phyloP scores from a whole-genome alignment of 2,797 vertebrate species.

The Scomberomorus guttatus region DNA sequence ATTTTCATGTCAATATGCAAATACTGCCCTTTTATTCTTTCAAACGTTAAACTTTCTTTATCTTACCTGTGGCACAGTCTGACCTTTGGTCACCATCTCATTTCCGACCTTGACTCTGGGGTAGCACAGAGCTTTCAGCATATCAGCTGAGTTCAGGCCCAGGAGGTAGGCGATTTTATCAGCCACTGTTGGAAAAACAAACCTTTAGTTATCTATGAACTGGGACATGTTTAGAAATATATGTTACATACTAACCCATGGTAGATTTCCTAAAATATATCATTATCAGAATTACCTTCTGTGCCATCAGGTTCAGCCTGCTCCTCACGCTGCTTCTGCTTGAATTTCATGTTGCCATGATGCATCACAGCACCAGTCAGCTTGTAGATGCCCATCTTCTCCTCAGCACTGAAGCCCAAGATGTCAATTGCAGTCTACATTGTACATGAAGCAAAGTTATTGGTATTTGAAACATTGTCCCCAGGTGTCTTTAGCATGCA shows the following conservation, averaged over 20 bases:
- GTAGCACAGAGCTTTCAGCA: conserved; percentile 89
- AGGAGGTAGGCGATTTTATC: conserved; percentile 91
- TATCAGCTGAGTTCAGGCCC: conserved; percentile 90
- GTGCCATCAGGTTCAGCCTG: conserved; percentile 90
- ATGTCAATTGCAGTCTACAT: conserved; percentile 31
- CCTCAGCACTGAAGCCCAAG: conserved; percentile 84
- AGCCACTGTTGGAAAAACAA: conserved; percentile 79
- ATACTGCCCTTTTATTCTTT: neutral
- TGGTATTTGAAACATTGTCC: neutral
- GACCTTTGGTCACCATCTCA: conserved; percentile 89
- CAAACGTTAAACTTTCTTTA: neutral
- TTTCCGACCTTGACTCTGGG: conserved; percentile 91
- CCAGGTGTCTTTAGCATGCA: neutral
- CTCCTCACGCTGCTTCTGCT: conserved; percentile 90
- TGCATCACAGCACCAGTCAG: conserved; percentile 86
- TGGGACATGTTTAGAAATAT: neutral
- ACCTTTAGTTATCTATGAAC: too few relatives aligned
- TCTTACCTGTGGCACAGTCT: conserved; percentile 89
- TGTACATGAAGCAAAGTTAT: neutral
- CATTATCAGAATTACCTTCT: too few relatives aligned
- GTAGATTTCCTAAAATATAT: too few relatives aligned
- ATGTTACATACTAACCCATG: too few relatives aligned
- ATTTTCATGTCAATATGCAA: neutral
- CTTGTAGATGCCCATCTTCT: conserved; percentile 86
- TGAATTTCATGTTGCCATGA: conserved; percentile 76